A percentile compares a stretch with the other conserved stretches of the same genome.
Evolutionary conservation across 1,140 invertebrate genomes (phyloP).

Genomic region (Bombyx mandarina): DNA sequence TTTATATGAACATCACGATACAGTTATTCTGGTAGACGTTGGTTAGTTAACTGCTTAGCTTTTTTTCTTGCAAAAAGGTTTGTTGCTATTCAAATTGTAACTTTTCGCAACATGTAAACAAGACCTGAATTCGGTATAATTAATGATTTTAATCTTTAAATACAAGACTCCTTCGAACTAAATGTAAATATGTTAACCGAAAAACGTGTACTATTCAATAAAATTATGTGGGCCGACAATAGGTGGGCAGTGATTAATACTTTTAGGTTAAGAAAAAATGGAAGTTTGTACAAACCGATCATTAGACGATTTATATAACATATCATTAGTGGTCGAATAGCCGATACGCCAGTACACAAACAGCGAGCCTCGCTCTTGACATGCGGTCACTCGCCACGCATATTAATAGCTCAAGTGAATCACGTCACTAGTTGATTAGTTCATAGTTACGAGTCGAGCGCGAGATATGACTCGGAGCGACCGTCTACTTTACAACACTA

Average conservation of each 20-base stretch:
- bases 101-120: no score
- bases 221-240: background rate
- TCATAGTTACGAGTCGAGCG: constrained; percentile 36
- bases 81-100: no score
- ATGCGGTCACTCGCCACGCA: constrained; percentile 63
- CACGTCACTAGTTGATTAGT: constrained; percentile 40
- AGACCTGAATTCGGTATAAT: no score
- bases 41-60: no score
- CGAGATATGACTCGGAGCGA: constrained; percentile 47
- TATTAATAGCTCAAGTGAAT: constrained; percentile 66
- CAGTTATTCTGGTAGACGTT: no score
- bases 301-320: constrained; percentile 17
- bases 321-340: constrained; percentile 17
- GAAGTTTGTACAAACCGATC: constrained; percentile 2
- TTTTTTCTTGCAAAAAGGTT: no score
- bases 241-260: constrained; percentile 1
- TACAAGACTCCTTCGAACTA: no score
- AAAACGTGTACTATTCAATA: no score
- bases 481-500: constrained; percentile 26
- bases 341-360: constrained; percentile 29
- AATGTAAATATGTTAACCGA: no score
- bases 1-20: no score
- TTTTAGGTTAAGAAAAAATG: no score
- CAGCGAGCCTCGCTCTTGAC: constrained; percentile 60
- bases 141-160: no score